Base-by-base conservation (phyloP, 2,113 vertebrate genomes). In the Hassar affinis region DNA sequence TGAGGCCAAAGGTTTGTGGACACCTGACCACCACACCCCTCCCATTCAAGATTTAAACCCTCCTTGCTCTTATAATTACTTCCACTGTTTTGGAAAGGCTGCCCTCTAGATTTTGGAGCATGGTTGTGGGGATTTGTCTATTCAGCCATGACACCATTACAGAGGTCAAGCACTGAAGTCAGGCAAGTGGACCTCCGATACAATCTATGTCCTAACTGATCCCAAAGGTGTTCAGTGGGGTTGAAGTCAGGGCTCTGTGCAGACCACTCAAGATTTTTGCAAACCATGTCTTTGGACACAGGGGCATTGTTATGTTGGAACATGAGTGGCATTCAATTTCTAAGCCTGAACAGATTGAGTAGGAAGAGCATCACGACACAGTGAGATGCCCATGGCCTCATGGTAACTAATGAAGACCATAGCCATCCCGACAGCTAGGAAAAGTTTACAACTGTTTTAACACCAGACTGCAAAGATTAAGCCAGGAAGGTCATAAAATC, bases 261-360 rank as follows among this genome's bases (percentile, higher is more conserved):
- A 20, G 62, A 7, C 17, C 62, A 35, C 17, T 35, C 17, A 2
- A 35, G 1, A 6, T 62, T 4, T 62, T 62, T 6, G 20, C 35
- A 69, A 25, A 69, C 20, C 66, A 12, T 6, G 20, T 35, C 62
- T 66, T 35, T 66, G 30, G 17, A 15, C 30, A 18, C 0, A 57
- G n/a, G 10, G 57, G n/a, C 7, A 66, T 25, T 45, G 35, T 6
- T 9, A 22, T 22, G 35, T 20, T 68, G 35, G 35, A 42, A 45
- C 20, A 33, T 94, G 93, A 94, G 87, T 91, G 91, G 91, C 90
- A 89, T 81, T 92, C 75, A 76, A 88, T n/a, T 82, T 88, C 85
- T 93, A 91, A 94, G 86, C 87, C 91, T 47, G 87, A 93, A 90
- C 91, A 94, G 92, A 92, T 88, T 92, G 91, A 90, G 83, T 84